Evolutionary conservation across 2,113 vertebrate genomes (phyloP).

Genomic region (Ardeotis arabs): DNA sequence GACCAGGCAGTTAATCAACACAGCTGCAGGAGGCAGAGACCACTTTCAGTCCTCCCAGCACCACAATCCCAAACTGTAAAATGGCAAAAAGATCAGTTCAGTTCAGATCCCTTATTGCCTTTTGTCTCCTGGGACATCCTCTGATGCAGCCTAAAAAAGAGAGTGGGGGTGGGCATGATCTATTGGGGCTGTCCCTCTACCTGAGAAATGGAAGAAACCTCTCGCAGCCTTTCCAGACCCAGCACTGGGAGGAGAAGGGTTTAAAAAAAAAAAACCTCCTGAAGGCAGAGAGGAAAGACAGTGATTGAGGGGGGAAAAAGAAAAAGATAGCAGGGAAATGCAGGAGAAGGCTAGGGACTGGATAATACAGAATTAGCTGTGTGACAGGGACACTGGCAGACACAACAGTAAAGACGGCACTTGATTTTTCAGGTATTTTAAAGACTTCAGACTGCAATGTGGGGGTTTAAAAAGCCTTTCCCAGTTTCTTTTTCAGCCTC

Average conservation of each 20-base stretch:
- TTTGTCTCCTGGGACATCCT: not conserved
- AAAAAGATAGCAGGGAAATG: not conserved
- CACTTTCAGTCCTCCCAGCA: not conserved
- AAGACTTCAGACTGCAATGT: not conserved
- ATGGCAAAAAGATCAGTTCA: not conserved
- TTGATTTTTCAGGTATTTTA: conserved; percentile 2
- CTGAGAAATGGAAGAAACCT: not conserved
- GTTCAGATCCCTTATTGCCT: not conserved
- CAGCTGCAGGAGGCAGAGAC: not conserved
- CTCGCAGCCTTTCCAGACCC: not conserved
- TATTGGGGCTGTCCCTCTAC: not conserved
- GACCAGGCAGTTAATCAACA: not conserved
- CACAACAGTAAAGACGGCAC: not conserved
- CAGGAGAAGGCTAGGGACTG: not conserved
- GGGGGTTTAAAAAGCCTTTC: not conserved
- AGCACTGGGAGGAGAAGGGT: not conserved
- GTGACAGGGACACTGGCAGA: not conserved
- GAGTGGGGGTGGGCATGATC: not conserved
- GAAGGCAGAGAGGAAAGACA: not conserved
- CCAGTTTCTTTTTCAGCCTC: not conserved
- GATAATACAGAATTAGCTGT: not conserved
- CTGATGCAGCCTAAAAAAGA: not conserved
- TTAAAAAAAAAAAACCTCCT: not conserved
- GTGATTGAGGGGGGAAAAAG: not conserved
- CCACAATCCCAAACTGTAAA: not conserved